A percentile compares a stretch with the other conserved stretches of the same genome.
These are phyloP conservation scores for Lathamus discolor DNA, from an alignment of 2,113 vertebrate species.

Conservation along the genomic window DNA sequence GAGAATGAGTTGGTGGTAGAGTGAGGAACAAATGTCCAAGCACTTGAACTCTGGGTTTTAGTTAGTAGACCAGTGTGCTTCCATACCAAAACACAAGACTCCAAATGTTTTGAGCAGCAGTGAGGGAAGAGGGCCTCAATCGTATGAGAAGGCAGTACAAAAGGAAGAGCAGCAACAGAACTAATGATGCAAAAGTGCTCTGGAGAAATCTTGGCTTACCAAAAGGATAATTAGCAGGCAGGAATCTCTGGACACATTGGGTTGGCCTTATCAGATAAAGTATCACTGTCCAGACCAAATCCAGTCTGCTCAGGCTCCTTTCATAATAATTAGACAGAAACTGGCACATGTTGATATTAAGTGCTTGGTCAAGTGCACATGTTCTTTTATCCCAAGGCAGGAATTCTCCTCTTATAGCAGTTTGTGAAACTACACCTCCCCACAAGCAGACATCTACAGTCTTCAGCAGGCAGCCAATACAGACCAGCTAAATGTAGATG, in stretches of 20 bases:
- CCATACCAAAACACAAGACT: background rate
- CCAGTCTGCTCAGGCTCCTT: background rate
- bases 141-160: background rate
- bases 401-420: background rate
- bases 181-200: background rate
- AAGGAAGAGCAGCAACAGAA: background rate
- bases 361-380: background rate
- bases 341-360: background rate
- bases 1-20: background rate
- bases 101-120: background rate
- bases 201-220: background rate
- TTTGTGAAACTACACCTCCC: background rate
- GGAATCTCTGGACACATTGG: background rate
- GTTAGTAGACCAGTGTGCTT: background rate
- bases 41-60: background rate
- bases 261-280: background rate
- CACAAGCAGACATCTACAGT: background rate
- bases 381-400: background rate
- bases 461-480: background rate
- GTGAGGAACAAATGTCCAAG: background rate
- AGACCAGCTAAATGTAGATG: background rate
- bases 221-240: background rate
- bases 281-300: background rate
- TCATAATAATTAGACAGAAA: background rate
- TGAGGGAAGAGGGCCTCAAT: background rate